Evolutionary conservation across 1,140 invertebrate genomes (phyloP), one percentile per base, ranked within the genome.

Genomic region (Hyles vespertilio): DNA sequence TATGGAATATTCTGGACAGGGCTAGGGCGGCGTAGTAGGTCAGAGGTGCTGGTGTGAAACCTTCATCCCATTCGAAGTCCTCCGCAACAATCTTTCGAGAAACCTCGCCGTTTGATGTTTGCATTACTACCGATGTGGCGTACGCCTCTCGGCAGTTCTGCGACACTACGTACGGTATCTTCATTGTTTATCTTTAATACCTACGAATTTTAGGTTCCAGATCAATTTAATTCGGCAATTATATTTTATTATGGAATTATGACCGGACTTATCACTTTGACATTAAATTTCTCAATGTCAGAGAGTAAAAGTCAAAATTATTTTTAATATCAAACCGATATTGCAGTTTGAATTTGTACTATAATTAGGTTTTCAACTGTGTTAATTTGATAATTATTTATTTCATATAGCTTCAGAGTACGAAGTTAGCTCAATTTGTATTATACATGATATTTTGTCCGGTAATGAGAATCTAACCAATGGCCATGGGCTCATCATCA

Each of bases 11-110:
- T 56, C 63, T 78, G 0, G 85, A 83, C 0, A 89, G 67, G 8
- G 64, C 48, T 5, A 79, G 53, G 34, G 77, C 72, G 4, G 82
- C 79, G 45, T 68, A 76, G 59, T 78, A 86, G 9, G 77, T 77
- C 3, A 89, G 77, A 5, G 84, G 84, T 22, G 83, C 77, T 48
- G 84, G 81, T 32, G 77, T 87, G 7, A 84, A 32, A 8, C 66
- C 55, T 34, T 79, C 68, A 49, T 89, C 86, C 87, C 87, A 89
- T 67, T 86, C 80, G 55, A 89, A 89, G 59, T 89, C 70, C 62
- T 87, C 86, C 9, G 87, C 79, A 3, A 79, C 34, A 50, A 88
- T 69, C 55, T 77, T 81, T 3, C 84, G 76, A 36, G 67, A 34
- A 9, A 61, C 72, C 46, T 87, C 86, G 0, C 69, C 75, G 5